These are phyloP conservation scores for Armadillidium nasatum DNA, from an alignment of 1,140 invertebrate species.

Conservation along the genomic window DNA sequence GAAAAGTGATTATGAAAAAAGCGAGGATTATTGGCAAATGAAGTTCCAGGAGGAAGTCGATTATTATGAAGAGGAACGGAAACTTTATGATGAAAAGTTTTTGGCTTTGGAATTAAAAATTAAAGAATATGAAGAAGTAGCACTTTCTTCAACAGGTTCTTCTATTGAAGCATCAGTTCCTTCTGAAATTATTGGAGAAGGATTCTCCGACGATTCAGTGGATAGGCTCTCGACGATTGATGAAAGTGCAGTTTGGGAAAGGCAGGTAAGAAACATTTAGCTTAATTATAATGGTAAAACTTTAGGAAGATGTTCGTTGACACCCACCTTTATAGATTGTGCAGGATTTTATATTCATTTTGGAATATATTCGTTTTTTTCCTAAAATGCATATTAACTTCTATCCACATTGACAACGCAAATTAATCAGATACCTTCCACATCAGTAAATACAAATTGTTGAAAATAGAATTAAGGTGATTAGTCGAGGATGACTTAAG, in stretches of 20 bases:
- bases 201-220: constrained; percentile 52
- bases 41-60: constrained; percentile 73
- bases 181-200: constrained; percentile 33
- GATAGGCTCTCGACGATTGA: constrained; percentile 67
- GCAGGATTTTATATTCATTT: no score
- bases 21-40: constrained; percentile 75
- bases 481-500: no score
- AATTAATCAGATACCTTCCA: no score
- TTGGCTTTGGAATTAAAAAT: constrained; percentile 67
- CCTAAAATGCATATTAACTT: no score
- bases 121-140: constrained; percentile 72
- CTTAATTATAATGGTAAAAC: not conserved
- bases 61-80: constrained; percentile 68
- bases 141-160: constrained; percentile 47
- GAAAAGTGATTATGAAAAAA: constrained; percentile 69
- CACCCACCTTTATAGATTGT: no score
- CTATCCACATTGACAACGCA: no score
- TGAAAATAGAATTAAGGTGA: no score
- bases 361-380: no score
- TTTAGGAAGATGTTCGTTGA: not conserved
- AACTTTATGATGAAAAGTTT: constrained; percentile 70
- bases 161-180: constrained; percentile 37
- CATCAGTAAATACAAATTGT: no score
- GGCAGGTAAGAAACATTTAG: constrained; percentile 51
- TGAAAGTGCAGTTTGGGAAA: constrained; percentile 67